Evolutionary conservation across 2,797 vertebrate genomes (phyloP).

Genomic region (Macroramphosus scolopax): DNA sequence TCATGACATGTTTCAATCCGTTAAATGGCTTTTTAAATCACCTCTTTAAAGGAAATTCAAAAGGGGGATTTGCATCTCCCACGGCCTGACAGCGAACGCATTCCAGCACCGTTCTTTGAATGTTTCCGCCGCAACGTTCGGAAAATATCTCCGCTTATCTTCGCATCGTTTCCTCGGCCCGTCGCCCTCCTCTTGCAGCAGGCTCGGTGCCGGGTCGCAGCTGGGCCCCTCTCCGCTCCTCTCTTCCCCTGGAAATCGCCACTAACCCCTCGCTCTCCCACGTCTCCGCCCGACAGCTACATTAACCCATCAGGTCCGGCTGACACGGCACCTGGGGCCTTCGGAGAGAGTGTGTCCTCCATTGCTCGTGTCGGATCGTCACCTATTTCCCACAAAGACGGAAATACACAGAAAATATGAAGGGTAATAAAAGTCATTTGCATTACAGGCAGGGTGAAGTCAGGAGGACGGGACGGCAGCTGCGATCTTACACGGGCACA

Average conservation of each 20-base stretch:
- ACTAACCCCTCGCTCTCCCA: slow-evolving; percentile 7
- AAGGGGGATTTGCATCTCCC: too few species aligned
- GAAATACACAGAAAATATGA: slow-evolving; percentile 10
- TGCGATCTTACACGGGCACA: slow-evolving; percentile 13
- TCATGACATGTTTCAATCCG: too few species aligned
- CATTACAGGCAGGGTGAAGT: slow-evolving; percentile 50
- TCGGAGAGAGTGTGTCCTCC: slow-evolving; percentile 10
- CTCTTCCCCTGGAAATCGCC: slow-evolving; percentile 10
- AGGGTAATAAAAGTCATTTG: slow-evolving; percentile 55
- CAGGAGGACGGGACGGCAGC: slow-evolving; percentile 60
- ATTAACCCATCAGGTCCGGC: slow-evolving; percentile 39
- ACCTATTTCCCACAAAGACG: too few species aligned
- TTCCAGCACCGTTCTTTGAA: too few species aligned
- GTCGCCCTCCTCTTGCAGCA: slow-evolving; percentile 11
- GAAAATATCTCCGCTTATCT: background rate
- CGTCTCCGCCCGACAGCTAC: slow-evolving; percentile 11
- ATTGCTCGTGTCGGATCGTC: too few species aligned
- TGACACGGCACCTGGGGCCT: slow-evolving; percentile 47
- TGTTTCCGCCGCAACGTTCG: too few species aligned
- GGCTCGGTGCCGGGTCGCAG: too few species aligned
- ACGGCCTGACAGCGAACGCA: too few species aligned
- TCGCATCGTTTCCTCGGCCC: slow-evolving; percentile 20
- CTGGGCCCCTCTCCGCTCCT: background rate
- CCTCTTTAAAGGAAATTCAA: too few species aligned
- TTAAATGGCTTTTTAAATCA: too few species aligned